A percentile compares a stretch with the other conserved stretches of the same genome.
These are phyloP conservation scores for Tachina grossa DNA, from an alignment of 2,888 invertebrate genomes.

Conservation along the genomic window DNA sequence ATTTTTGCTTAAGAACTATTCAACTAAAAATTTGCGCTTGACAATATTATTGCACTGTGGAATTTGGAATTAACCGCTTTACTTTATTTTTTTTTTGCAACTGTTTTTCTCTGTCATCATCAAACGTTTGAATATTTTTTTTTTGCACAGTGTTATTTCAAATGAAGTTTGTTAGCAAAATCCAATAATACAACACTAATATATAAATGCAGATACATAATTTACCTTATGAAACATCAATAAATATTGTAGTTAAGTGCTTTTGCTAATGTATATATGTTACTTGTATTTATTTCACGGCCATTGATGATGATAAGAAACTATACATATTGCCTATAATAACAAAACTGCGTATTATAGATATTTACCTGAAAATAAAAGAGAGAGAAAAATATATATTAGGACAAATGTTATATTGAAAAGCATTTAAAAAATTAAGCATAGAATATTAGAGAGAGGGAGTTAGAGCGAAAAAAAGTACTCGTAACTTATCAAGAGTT, in stretches of 20 bases:
- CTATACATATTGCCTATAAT: not conserved
- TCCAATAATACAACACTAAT: not conserved
- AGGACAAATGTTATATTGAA: constrained; percentile 42
- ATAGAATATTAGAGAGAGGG: constrained; percentile 3
- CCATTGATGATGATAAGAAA: not conserved
- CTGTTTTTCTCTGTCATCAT: too few species aligned
- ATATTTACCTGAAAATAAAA: constrained; percentile 62
- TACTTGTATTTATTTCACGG: not conserved
- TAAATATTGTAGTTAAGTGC: not conserved
- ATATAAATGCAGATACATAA: not conserved
- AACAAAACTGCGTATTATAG: not conserved
- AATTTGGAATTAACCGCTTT: too few species aligned
- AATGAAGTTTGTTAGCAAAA: not conserved
- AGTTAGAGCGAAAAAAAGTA: not conserved
- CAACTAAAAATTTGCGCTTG: too few species aligned
- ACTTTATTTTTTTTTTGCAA: too few species aligned
- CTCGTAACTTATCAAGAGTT: constrained; percentile 51
- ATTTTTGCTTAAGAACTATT: too few species aligned
- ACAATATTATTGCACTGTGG: too few species aligned
- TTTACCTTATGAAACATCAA: not conserved
- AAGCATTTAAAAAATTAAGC: constrained; percentile 18
- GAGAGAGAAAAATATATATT: constrained; percentile 41
- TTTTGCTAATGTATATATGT: not conserved
- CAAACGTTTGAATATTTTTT: too few species aligned
- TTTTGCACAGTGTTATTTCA: too few species aligned